Evolutionary conservation across 2,113 vertebrate species (phyloP).

Genomic region (Willisornis vidua): DNA sequence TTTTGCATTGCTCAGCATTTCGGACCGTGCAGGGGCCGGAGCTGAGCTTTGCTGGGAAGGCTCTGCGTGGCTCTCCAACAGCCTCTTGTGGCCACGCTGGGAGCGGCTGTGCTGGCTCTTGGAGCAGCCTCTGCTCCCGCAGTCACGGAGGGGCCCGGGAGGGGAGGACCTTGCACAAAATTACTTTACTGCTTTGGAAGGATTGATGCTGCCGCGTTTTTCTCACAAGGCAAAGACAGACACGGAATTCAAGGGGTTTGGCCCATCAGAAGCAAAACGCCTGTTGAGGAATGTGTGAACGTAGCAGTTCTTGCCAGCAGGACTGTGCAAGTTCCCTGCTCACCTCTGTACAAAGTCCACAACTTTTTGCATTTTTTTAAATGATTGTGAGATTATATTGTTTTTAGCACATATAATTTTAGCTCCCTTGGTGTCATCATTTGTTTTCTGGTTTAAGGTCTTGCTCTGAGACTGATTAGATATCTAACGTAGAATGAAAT

Average conservation of each 20-base stretch:
- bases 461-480: not conserved
- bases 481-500: not conserved
- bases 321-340: not conserved
- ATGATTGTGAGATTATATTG: not conserved
- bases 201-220: not conserved
- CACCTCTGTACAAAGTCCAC: not conserved
- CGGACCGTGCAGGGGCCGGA: not conserved
- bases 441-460: not conserved
- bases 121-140: not conserved
- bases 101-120: not conserved
- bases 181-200: not conserved
- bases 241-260: not conserved
- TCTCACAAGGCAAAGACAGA: not conserved
- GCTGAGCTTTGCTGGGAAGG: not conserved
- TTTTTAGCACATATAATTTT: not conserved
- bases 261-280: not conserved
- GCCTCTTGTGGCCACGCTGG: conserved; percentile 32
- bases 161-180: not conserved
- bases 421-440: not conserved
- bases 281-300: not conserved
- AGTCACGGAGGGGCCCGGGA: not conserved
- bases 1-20: not conserved
- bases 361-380: not conserved
- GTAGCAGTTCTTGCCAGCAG: not conserved
- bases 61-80: conserved; percentile 5